Conservation (phyloP, 1,140 invertebrate genomes). For the Drosophila lacertosa region DNA sequence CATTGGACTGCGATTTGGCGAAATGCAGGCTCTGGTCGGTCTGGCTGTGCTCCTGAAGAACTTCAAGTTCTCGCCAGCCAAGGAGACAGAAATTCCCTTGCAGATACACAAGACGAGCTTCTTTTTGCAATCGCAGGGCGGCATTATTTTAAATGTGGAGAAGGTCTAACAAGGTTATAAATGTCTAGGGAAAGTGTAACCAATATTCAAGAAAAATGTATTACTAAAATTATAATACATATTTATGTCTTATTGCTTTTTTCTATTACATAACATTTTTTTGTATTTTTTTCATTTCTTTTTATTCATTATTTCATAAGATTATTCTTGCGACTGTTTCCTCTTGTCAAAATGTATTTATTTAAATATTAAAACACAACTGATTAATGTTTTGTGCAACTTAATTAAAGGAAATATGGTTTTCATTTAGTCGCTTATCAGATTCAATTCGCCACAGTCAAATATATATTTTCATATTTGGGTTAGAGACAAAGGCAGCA, state of each 20-base stretch:
- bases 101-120: constrained; percentile 83
- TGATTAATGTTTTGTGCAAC: neutral
- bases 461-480: neutral
- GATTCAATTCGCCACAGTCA: neutral
- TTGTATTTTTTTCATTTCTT: neutral
- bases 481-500: neutral
- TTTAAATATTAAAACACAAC: constrained; percentile 1
- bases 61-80: constrained; percentile 77
- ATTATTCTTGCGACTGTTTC: neutral
- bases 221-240: neutral
- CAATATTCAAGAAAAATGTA: neutral
- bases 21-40: constrained; percentile 60
- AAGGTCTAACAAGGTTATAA: constrained; percentile 1
- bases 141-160: constrained; percentile 57
- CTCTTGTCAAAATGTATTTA: neutral
- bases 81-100: constrained; percentile 80
- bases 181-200: too few relatives aligned
- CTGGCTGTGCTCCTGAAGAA: constrained; percentile 61
- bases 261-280: neutral
- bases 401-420: neutral
- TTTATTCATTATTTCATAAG: too few relatives aligned
- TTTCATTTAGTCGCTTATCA: constrained; percentile 4
- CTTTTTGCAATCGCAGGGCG: constrained; percentile 79
- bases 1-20: constrained; percentile 84
- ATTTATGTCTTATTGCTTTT: neutral